Percentiles rank a stretch among this genome's conserved stretches.
phyloP scores from a whole-genome alignment of 2,888 invertebrate genomes.

The Sarcophaga caerulescens region DNA sequence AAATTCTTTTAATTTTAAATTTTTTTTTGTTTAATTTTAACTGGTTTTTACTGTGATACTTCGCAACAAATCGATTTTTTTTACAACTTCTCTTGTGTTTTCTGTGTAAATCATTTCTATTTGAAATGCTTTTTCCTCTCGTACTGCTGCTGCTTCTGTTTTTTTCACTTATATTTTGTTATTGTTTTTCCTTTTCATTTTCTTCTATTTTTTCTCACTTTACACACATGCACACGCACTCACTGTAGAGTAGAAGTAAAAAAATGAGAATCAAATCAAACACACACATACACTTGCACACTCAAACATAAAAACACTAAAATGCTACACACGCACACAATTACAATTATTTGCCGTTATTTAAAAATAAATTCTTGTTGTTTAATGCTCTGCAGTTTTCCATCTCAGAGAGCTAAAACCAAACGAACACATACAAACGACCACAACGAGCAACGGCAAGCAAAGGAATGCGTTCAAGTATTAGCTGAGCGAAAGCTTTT shows the following conservation, averaged over 20 bases:
- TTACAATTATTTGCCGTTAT: not conserved
- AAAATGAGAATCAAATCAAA: conserved; percentile 4
- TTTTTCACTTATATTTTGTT: conserved; percentile 70
- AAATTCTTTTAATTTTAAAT: conserved; percentile 3
- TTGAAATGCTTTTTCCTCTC: conserved; percentile 47
- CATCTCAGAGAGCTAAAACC: conserved; percentile 71
- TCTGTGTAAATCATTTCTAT: conserved; percentile 62
- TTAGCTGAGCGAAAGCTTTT: conserved; percentile 70
- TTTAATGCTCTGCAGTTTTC: conserved; percentile 22
- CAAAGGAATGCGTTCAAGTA: conserved; percentile 77
- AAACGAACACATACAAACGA: conserved; percentile 43
- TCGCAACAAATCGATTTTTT: conserved; percentile 61
- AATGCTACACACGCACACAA: conserved; percentile 25
- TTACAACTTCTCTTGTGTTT: conserved; percentile 65
- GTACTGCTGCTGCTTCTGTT: conserved; percentile 61
- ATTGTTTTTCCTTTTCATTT: conserved; percentile 55
- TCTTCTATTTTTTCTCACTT: conserved; percentile 69
- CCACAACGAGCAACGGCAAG: conserved; percentile 45
- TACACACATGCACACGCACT: conserved; percentile 61
- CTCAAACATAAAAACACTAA: not conserved
- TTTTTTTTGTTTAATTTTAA: conserved; percentile 24
- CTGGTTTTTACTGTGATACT: conserved; percentile 41
- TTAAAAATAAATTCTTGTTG: conserved; percentile 2
- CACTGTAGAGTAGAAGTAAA: not conserved
- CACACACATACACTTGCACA: not conserved